These are phyloP conservation scores for Tarsius wallacei DNA, from an alignment of 2,797 vertebrate genomes.

Conservation along the genomic window DNA sequence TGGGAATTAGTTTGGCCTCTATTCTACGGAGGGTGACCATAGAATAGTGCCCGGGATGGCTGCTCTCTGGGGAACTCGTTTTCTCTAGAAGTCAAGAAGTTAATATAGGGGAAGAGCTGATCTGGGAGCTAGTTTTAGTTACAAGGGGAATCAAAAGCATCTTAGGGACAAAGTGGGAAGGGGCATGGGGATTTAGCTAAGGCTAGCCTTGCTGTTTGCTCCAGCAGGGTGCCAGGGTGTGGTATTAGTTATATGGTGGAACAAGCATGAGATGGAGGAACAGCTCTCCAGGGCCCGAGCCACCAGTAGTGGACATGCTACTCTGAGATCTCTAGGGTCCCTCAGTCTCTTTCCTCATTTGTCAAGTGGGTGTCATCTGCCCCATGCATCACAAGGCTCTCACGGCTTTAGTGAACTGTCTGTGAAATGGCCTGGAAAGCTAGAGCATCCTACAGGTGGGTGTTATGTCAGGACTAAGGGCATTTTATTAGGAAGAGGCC, in stretches of 20 bases:
- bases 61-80: not conserved
- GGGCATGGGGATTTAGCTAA: not conserved
- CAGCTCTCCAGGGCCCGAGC: too few relatives aligned
- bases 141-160: not conserved
- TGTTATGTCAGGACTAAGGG: not conserved
- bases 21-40: too few relatives aligned
- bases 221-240: accelerated
- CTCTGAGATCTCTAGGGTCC: not conserved
- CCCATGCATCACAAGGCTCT: not conserved
- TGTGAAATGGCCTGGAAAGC: not conserved
- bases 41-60: not conserved
- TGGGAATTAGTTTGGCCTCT: not conserved
- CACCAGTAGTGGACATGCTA: not conserved
- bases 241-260: too few relatives aligned
- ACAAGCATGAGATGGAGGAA: too few relatives aligned
- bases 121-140: not conserved
- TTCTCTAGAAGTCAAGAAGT: not conserved
- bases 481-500: not conserved
- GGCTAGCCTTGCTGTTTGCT: not conserved
- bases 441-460: accelerated
- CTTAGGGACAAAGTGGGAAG: not conserved
- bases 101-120: not conserved
- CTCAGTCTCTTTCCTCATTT: not conserved
- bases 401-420: too few relatives aligned
- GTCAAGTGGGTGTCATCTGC: not conserved